Evolutionary conservation across 2,113 vertebrate species (phyloP).

Genomic region (Morone chrysops): DNA sequence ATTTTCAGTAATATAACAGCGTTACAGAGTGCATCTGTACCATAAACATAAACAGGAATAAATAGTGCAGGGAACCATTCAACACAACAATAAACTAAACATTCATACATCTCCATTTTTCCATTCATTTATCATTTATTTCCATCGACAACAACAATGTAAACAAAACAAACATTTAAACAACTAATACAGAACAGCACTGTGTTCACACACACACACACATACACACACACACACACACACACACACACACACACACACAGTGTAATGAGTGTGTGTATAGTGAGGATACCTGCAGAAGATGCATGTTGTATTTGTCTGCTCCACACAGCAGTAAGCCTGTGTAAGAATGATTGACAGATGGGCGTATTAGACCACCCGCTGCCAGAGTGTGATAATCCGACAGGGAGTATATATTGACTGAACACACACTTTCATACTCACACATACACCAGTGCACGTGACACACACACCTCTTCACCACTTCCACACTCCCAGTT

Average conservation of each 20-base stretch:
- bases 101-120: not conserved
- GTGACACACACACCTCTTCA: not conserved
- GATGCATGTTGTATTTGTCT: conserved; percentile 49
- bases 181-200: not conserved
- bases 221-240: conserved; percentile 16
- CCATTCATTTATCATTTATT: not conserved
- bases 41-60: not conserved
- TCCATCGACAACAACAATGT: not conserved
- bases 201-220: not conserved
- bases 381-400: conserved; percentile 70
- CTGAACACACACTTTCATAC: conserved; percentile 30
- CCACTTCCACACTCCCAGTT: not conserved
- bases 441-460: not conserved
- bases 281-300: conserved; percentile 30
- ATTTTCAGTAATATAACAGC: too few relatives aligned
- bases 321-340: conserved; percentile 59
- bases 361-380: conserved; percentile 56
- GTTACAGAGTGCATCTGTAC: too few relatives aligned
- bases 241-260: not conserved
- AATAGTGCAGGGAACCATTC: not conserved
- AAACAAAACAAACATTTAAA: conserved; percentile 15
- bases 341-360: conserved; percentile 77
- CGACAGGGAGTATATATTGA: not conserved
- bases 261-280: not conserved
- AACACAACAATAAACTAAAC: not conserved